Percentiles rank a stretch among this genome's conserved stretches.
Evolutionary conservation across 2,888 invertebrate species (phyloP).

Genomic region (Molorchus minor): DNA sequence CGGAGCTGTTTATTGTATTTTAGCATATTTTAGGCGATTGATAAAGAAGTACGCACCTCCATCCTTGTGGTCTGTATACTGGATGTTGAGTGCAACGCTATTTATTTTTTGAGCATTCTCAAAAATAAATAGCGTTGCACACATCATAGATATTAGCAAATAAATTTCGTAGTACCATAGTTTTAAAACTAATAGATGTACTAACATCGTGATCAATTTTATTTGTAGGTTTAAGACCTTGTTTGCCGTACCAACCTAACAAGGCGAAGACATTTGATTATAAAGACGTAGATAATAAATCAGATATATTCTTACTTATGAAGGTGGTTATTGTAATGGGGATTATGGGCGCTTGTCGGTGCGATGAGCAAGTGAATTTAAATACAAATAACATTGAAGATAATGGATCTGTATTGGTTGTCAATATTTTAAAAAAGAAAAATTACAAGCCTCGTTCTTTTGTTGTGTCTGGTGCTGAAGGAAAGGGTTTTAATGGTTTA

Average conservation of each 20-base stretch:
- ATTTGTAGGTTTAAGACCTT: conserved; percentile 3
- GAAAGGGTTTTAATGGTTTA: conserved; percentile 7
- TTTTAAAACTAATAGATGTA: conserved; percentile 10
- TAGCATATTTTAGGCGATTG: no score
- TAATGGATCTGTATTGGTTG: not conserved
- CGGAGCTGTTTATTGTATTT: no score
- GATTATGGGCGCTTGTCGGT: conserved; percentile 1
- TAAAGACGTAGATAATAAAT: conserved; percentile 5
- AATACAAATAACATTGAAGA: not conserved
- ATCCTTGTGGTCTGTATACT: no score
- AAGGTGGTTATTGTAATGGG: conserved; percentile 8
- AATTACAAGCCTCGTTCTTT: conserved; percentile 4
- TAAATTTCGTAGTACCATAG: not conserved
- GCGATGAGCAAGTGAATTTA: not conserved
- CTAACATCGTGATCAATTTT: no score
- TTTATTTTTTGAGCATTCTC: no score
- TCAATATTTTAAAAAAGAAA: conserved; percentile 2
- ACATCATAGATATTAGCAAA: conserved; percentile 3
- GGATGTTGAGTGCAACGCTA: no score
- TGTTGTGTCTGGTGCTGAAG: conserved; percentile 4
- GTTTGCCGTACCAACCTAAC: conserved; percentile 3
- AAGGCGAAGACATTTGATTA: conserved; percentile 6
- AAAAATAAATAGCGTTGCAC: no score
- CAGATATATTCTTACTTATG: conserved; percentile 3
- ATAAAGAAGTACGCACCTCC: no score